These are phyloP conservation scores for Aplocera efformata DNA, from an alignment of 2,888 invertebrate species.

Conservation along the genomic window DNA sequence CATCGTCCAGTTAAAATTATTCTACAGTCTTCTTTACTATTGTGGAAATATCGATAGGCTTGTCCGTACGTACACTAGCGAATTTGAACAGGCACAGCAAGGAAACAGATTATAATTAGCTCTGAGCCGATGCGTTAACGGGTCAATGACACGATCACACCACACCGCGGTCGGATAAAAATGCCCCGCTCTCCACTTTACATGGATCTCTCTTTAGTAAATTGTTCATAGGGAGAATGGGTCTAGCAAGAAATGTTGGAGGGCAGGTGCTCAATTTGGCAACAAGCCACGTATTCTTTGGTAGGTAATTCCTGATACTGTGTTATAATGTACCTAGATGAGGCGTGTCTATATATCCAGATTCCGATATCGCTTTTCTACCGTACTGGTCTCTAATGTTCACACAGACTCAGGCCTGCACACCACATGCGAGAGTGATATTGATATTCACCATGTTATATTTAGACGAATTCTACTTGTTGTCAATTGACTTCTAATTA, in stretches of 20 bases:
- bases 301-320: conserved; percentile 25
- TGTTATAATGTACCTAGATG: conserved; percentile 8
- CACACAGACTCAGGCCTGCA: no score
- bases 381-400: no score
- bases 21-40: conserved; percentile 19
- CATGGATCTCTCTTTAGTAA: conserved; percentile 34
- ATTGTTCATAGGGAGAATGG: conserved; percentile 21
- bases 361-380: no score
- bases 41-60: conserved; percentile 28
- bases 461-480: no score
- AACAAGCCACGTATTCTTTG: conserved; percentile 42
- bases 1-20: conserved; percentile 12
- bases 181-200: conserved; percentile 43
- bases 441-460: no score
- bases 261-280: conserved; percentile 48
- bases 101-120: conserved; percentile 72
- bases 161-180: conserved; percentile 49
- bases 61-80: conserved; percentile 20
- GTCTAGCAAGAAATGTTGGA: conserved; percentile 39
- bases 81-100: conserved; percentile 36
- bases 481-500: no score
- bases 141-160: conserved; percentile 69
- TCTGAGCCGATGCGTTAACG: conserved; percentile 64
- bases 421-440: no score
- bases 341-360: background rate